Evolutionary conservation across 2,797 vertebrate species (phyloP).

Genomic region (Tenualosa thibaudeaui): DNA sequence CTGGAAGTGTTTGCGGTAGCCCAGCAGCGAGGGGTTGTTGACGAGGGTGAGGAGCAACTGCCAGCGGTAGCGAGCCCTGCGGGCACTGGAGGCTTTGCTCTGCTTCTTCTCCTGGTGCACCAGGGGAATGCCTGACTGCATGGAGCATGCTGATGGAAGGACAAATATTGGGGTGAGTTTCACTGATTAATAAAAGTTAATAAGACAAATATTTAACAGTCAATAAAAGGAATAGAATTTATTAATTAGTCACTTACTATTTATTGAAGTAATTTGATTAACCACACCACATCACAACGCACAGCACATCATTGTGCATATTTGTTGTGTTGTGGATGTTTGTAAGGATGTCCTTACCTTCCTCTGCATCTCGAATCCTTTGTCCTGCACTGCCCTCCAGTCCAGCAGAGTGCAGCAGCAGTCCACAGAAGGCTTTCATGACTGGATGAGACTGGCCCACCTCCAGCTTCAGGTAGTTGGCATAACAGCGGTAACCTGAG

Average conservation of each 20-base stretch:
- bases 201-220: no score
- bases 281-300: no score
- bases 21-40: constrained; percentile 85
- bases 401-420: constrained; percentile 75
- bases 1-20: constrained; percentile 84
- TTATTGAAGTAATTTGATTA: no score
- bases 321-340: neutral
- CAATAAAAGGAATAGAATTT: neutral
- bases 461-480: constrained; percentile 91
- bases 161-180: neutral
- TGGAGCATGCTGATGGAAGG: neutral
- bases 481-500: constrained; percentile 88
- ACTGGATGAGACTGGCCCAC: constrained; percentile 92
- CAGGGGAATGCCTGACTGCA: constrained; percentile 80
- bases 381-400: constrained; percentile 47
- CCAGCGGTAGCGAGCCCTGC: constrained; percentile 79
- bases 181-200: neutral
- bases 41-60: constrained; percentile 89
- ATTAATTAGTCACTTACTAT: no score
- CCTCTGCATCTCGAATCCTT: constrained; percentile 74
- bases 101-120: constrained; percentile 75
- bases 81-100: constrained; percentile 66
- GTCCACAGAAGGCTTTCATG: constrained; percentile 87
- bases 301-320: neutral
- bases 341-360: constrained; percentile 76